phyloP scores from a whole-genome alignment of 1,140 invertebrate genomes.

The Drosophila prosaltans region DNA sequence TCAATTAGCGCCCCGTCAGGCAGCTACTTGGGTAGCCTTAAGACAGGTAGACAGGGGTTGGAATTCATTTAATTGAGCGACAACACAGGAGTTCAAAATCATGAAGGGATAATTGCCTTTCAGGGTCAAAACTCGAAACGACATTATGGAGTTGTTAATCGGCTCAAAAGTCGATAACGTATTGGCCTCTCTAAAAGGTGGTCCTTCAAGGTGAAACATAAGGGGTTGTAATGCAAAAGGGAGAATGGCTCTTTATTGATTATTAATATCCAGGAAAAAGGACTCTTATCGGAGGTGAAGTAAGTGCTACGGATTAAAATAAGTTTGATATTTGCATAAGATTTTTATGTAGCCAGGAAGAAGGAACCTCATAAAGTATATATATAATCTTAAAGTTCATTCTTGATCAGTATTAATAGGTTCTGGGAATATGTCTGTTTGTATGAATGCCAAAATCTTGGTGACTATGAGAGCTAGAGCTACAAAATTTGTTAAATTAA shows the following conservation, averaged over 20 bases:
- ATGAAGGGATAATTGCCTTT: slow-evolving; percentile 65
- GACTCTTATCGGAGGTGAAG: too few species aligned
- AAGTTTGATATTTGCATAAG: too few species aligned
- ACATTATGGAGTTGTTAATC: slow-evolving; percentile 53
- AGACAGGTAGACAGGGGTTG: slow-evolving; percentile 54
- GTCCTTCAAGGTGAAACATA: slow-evolving; percentile 13
- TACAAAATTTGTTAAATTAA: too few species aligned
- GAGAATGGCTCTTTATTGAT: background rate
- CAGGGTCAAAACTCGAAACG: slow-evolving; percentile 58
- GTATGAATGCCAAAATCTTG: too few species aligned
- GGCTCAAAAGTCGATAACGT: slow-evolving; percentile 40
- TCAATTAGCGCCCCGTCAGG: slow-evolving; percentile 64
- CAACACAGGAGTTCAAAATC: slow-evolving; percentile 36
- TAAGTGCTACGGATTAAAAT: too few species aligned
- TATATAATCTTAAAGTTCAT: too few species aligned
- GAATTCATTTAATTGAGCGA: slow-evolving; percentile 58
- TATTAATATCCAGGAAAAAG: background rate
- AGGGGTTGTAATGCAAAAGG: background rate
- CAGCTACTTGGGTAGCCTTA: slow-evolving; percentile 51
- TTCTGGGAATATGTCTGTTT: too few species aligned
- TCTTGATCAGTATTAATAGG: too few species aligned
- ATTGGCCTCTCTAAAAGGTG: slow-evolving; percentile 37
- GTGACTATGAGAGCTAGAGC: too few species aligned
- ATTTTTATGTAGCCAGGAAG: too few species aligned
- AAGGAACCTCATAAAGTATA: too few species aligned